Base-by-base conservation (phyloP, 2,113 vertebrate genomes). In the Aegithalos caudatus region DNA sequence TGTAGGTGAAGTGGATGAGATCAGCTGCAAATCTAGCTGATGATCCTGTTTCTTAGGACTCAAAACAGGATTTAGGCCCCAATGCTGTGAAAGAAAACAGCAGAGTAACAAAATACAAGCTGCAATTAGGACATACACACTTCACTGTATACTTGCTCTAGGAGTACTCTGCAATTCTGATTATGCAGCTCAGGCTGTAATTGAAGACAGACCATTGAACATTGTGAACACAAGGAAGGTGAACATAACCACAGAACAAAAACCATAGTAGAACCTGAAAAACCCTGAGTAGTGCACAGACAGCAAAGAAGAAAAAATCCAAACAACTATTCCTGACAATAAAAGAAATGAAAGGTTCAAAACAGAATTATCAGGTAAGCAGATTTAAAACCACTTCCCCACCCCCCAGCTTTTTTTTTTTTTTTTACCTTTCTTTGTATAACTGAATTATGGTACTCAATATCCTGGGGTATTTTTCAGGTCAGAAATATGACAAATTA, bases 1-100 rank as follows among this genome's bases (percentile, higher is more conserved):
- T 64, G 33, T 6, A 23, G 62, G 54, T 88, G 38, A 69, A 37
- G 27, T 57, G 37, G 62, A 64, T 44, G 40, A 90, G 57, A 88
- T 60, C 74, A 92, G 61, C 45, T 78, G 42, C 54, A 89, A 84
- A 83, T 61, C 11, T 50, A 77, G 67, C 81, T 56, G 81, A 82
- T 48, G 57, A 92, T 61, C 42, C 62, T 83, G 31, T 57, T 57
- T 86, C 80, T 83, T n/a, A 44, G 17, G 76, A 60, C n/a, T 60
- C n/a, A 76, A 47, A 86, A 47, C 45, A 80, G 71, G 71, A 82
- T 67, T 82, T 51, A 88, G 70, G n/a, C 50, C 45, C 31, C 3
- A 1, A 29, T 45, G 60, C 71, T 42, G 37, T 42, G 50, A 45
- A 54, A 95, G 38, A 81, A 73, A 81, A 77, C 42, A 92, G 64